These are phyloP conservation scores for Danaus plexippus DNA, from an alignment of 1,140 invertebrate species.

Conservation along the genomic window DNA sequence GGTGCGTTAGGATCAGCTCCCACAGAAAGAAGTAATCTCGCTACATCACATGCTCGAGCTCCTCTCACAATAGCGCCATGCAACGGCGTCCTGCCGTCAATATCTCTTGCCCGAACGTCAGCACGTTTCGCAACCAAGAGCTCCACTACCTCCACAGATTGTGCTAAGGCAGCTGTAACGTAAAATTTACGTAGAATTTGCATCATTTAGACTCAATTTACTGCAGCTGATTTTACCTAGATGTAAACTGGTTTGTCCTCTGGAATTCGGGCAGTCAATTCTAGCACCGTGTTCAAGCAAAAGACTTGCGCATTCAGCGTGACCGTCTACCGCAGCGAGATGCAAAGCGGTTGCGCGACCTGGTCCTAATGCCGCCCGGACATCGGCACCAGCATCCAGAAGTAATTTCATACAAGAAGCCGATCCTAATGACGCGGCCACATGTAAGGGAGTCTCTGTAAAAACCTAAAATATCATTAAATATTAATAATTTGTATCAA, in stretches of 20 bases:
- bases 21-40: slow-evolving; percentile 75
- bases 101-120: slow-evolving; percentile 76
- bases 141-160: slow-evolving; percentile 81
- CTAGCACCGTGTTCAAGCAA: slow-evolving; percentile 81
- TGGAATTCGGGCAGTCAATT: slow-evolving; percentile 77
- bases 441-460: slow-evolving; percentile 87
- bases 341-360: slow-evolving; percentile 83
- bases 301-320: slow-evolving; percentile 78
- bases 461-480: slow-evolving; percentile 72
- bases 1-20: slow-evolving; percentile 84
- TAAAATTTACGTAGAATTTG: slow-evolving; percentile 4
- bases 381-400: slow-evolving; percentile 81
- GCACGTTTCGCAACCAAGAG: slow-evolving; percentile 76
- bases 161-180: slow-evolving; percentile 77
- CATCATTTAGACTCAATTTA: neutral
- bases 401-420: slow-evolving; percentile 78
- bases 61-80: slow-evolving; percentile 86
- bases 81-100: slow-evolving; percentile 81
- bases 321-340: slow-evolving; percentile 86
- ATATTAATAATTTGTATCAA: too few relatives aligned
- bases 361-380: slow-evolving; percentile 79
- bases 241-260: slow-evolving; percentile 84
- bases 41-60: slow-evolving; percentile 79
- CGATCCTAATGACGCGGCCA: slow-evolving; percentile 82
- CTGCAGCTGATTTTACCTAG: slow-evolving; percentile 53